A percentile compares a stretch with the other conserved stretches of the same genome.
Conservation (phyloP, 2,888 invertebrate genomes). For the Dastarcus helophoroides region DNA sequence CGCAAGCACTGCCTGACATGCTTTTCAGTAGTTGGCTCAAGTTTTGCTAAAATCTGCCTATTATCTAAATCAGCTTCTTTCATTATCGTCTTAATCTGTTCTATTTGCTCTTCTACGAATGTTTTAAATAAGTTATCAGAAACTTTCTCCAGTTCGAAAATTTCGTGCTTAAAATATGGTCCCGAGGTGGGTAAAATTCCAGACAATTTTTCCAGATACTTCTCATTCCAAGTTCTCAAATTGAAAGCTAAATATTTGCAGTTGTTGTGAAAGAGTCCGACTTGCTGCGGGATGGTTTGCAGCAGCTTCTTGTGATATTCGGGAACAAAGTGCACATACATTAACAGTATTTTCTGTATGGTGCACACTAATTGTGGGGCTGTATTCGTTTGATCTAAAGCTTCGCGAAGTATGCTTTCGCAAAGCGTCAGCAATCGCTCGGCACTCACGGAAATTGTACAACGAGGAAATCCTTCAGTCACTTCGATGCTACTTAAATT, state of each 20-base stretch:
- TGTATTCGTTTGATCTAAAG: constrained; percentile 53
- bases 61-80: constrained; percentile 54
- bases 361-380: constrained; percentile 57
- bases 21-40: constrained; percentile 54
- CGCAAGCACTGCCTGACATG: constrained; percentile 73
- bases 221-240: constrained; percentile 52
- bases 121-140: constrained; percentile 6
- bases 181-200: constrained; percentile 28
- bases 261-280: constrained; percentile 83
- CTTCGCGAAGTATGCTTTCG: too few species aligned
- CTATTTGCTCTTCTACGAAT: constrained; percentile 61
- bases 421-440: constrained; percentile 53
- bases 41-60: constrained; percentile 40
- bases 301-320: constrained; percentile 69
- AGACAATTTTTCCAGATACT: constrained; percentile 43
- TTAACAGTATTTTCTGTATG: constrained; percentile 59
- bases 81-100: constrained; percentile 64
- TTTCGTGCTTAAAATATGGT: constrained; percentile 3
- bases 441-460: constrained; percentile 50
- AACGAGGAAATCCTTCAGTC: constrained; percentile 43
- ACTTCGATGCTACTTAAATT: too few species aligned
- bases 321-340: constrained; percentile 68
- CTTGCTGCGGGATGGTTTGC: constrained; percentile 77
- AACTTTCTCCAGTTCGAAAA: constrained; percentile 6
- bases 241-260: constrained; percentile 78